Percentiles rank a stretch among this genome's conserved stretches.
Conservation (phyloP, 2,888 invertebrate genomes). For the Euzophera pinguis region DNA sequence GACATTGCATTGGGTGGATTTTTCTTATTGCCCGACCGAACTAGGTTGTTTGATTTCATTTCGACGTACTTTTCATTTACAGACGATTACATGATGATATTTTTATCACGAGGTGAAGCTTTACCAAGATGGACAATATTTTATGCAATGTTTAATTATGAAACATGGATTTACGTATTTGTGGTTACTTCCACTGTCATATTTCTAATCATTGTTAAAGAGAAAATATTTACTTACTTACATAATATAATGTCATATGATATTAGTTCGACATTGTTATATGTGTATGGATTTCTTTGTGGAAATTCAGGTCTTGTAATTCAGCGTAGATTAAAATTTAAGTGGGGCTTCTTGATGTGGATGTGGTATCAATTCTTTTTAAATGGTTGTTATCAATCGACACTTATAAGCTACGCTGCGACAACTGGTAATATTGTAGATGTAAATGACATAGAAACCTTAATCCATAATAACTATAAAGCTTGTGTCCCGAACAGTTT, state of each 20-base stretch:
- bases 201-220: background rate
- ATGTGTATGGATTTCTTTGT: background rate
- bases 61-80: constrained; percentile 14
- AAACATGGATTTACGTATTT: background rate
- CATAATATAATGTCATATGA: background rate
- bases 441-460: background rate
- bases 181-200: background rate
- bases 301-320: background rate
- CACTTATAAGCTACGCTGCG: constrained; percentile 17
- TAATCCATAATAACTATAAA: background rate
- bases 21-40: background rate
- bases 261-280: background rate
- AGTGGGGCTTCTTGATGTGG: constrained; percentile 3
- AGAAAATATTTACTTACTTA: background rate
- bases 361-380: constrained; percentile 19
- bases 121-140: background rate
- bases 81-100: constrained; percentile 8
- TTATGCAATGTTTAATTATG: background rate
- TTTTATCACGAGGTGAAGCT: background rate
- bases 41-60: background rate
- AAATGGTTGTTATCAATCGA: constrained; percentile 20
- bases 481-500: background rate
- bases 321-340: constrained; percentile 3
- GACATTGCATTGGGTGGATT: constrained; percentile 7
- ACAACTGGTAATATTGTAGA: background rate